phyloP scores from a whole-genome alignment of 2,888 invertebrate species.

The Blastobasis adustella region DNA sequence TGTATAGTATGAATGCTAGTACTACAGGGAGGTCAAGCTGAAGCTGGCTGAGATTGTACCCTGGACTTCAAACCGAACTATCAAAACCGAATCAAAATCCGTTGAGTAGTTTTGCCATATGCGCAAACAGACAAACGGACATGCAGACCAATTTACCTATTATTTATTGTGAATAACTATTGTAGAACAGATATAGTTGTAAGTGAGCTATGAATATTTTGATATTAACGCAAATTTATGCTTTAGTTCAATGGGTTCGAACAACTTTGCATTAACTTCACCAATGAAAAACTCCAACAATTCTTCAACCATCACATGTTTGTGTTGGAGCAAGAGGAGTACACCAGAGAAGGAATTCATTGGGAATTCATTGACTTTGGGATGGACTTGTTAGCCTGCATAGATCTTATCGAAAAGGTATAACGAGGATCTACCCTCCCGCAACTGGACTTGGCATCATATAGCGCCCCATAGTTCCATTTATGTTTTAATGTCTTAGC shows the following conservation, averaged over 20 bases:
- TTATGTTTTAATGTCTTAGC: slow-evolving; percentile 26
- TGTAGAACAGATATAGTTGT: not conserved
- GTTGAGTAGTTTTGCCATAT: no score
- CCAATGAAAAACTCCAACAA: slow-evolving; percentile 99
- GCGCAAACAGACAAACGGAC: no score
- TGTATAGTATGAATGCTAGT: no score
- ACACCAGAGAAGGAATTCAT: slow-evolving; percentile 96
- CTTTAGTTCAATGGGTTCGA: slow-evolving; percentile 97
- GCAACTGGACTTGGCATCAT: slow-evolving; percentile 30
- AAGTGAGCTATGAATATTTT: slow-evolving; percentile 8
- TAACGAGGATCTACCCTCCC: slow-evolving; percentile 45
- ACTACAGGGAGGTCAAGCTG: no score
- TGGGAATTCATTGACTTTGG: slow-evolving; percentile 99
- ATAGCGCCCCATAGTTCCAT: slow-evolving; percentile 23
- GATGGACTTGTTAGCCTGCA: slow-evolving; percentile 98
- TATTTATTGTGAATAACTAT: no score
- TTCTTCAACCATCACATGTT: slow-evolving; percentile 99
- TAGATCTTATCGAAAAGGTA: slow-evolving; percentile 99
- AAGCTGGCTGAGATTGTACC: no score
- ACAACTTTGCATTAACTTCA: slow-evolving; percentile 99
- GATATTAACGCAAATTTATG: slow-evolving; percentile 54
- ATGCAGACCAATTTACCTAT: no score
- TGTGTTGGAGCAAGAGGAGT: slow-evolving; percentile 99
- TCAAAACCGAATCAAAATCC: no score
- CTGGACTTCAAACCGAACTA: no score